phyloP scores from a whole-genome alignment of 2,888 invertebrate species.

The Anoncus sp. region DNA sequence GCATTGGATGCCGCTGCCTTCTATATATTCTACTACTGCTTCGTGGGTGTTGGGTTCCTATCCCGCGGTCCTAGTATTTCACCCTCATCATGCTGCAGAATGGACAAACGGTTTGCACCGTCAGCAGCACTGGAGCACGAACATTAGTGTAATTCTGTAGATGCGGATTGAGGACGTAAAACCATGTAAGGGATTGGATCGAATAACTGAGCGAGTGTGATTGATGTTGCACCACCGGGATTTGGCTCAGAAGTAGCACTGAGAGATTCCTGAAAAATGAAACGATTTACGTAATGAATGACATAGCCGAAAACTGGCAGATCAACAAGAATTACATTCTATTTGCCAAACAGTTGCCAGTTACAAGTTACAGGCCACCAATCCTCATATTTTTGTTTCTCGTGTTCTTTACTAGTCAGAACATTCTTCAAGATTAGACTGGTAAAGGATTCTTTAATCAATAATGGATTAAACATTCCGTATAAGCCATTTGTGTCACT shows the following conservation, averaged over 20 bases:
- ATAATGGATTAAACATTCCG: too few relatives aligned
- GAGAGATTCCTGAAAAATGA: background rate
- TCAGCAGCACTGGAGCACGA: slow-evolving; percentile 29
- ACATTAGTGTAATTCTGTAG: slow-evolving; percentile 15
- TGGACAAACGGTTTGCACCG: slow-evolving; percentile 44
- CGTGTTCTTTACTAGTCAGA: too few relatives aligned
- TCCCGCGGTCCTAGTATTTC: slow-evolving; percentile 26
- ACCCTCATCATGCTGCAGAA: slow-evolving; percentile 22
- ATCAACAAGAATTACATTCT: too few relatives aligned
- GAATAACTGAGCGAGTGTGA: too few relatives aligned
- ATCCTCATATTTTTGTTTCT: too few relatives aligned
- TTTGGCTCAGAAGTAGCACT: background rate
- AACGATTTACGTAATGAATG: background rate
- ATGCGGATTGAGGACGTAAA: slow-evolving; percentile 4
- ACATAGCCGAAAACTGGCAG: background rate
- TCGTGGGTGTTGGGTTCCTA: slow-evolving; percentile 4
- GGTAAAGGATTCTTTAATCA: too few relatives aligned
- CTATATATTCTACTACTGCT: slow-evolving; percentile 1
- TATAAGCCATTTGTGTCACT: too few relatives aligned
- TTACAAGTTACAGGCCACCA: too few relatives aligned
- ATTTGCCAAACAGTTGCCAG: too few relatives aligned
- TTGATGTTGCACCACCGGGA: background rate
- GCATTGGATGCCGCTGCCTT: background rate
- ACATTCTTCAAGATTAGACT: too few relatives aligned
- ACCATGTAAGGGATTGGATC: slow-evolving; percentile 5